These are phyloP conservation scores for Anoura caudifer DNA, from an alignment of 2,113 vertebrate genomes.

Conservation along the genomic window DNA sequence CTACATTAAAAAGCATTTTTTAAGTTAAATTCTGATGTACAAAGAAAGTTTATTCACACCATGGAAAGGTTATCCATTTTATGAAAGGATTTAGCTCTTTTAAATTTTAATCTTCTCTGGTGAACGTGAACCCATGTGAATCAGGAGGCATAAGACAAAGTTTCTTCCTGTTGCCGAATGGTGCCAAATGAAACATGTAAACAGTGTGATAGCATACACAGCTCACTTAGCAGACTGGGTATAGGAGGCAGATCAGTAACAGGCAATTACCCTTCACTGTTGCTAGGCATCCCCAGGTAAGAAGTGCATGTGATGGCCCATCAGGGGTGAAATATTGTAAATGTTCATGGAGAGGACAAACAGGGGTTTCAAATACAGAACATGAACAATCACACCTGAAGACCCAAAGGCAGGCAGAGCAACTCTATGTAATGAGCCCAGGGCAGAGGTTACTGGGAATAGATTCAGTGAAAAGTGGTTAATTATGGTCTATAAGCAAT, in stretches of 20 bases:
- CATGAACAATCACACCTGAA: background rate
- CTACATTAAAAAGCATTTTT: conserved; percentile 38
- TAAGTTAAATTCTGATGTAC: background rate
- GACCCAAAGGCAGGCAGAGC: background rate
- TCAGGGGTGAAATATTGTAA: background rate
- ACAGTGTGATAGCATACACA: background rate
- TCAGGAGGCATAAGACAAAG: background rate
- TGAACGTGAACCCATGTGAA: background rate
- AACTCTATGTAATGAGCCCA: background rate
- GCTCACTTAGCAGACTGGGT: background rate
- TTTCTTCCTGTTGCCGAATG: background rate
- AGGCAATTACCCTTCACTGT: background rate
- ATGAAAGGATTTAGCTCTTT: background rate
- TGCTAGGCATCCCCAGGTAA: background rate
- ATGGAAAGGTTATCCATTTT: background rate
- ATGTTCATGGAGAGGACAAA: background rate
- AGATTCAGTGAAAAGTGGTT: background rate
- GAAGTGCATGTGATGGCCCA: background rate
- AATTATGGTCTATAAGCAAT: background rate
- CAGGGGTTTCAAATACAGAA: background rate
- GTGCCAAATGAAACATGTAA: background rate
- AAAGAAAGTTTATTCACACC: background rate
- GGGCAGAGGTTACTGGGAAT: background rate
- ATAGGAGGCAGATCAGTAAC: background rate
- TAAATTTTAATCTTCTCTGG: background rate